Conservation (phyloP, 2,113 vertebrate genomes). For the Triplophysa dalaica region DNA sequence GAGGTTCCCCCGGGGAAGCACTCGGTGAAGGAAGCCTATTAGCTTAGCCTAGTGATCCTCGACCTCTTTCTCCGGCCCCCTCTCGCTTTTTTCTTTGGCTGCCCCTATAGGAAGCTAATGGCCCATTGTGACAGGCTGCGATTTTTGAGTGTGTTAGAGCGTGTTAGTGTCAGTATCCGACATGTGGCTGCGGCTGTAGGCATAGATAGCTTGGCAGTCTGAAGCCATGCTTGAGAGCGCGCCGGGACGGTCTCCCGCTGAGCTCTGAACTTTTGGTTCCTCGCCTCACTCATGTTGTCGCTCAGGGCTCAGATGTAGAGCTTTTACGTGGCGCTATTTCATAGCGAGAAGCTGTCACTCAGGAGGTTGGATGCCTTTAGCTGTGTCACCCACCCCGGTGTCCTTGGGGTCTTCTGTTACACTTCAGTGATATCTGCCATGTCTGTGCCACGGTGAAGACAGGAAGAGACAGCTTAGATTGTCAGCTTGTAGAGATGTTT, state of each 20-base stretch:
- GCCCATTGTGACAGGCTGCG: constrained; percentile 30
- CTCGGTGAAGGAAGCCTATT: constrained; percentile 30
- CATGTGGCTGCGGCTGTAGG: constrained; percentile 18
- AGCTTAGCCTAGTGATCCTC: constrained; percentile 24
- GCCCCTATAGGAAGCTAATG: constrained; percentile 39
- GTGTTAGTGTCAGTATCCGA: constrained; percentile 34
- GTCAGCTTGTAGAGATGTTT: constrained; percentile 34
- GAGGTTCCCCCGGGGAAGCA: background rate
- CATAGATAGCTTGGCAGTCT: constrained; percentile 31
- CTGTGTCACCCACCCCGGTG: background rate
- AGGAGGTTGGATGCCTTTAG: constrained; percentile 23
- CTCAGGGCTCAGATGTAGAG: constrained; percentile 53
- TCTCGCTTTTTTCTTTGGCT: constrained; percentile 26
- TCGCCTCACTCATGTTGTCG: background rate
- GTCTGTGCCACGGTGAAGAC: constrained; percentile 17
- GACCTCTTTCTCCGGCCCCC: background rate
- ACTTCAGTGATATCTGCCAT: constrained; percentile 37
- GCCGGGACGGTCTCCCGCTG: constrained; percentile 62
- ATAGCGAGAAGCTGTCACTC: constrained; percentile 54
- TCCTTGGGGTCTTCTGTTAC: constrained; percentile 44
- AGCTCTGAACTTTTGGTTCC: constrained; percentile 62
- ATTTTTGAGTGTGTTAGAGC: constrained; percentile 24
- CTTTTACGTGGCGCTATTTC: constrained; percentile 53
- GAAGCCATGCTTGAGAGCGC: constrained; percentile 52
- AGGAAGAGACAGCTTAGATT: constrained; percentile 33